A percentile compares a stretch with the other conserved stretches of the same genome.
Evolutionary conservation across 2,888 invertebrate species (phyloP).

Genomic region (Coremacera marginata): DNA sequence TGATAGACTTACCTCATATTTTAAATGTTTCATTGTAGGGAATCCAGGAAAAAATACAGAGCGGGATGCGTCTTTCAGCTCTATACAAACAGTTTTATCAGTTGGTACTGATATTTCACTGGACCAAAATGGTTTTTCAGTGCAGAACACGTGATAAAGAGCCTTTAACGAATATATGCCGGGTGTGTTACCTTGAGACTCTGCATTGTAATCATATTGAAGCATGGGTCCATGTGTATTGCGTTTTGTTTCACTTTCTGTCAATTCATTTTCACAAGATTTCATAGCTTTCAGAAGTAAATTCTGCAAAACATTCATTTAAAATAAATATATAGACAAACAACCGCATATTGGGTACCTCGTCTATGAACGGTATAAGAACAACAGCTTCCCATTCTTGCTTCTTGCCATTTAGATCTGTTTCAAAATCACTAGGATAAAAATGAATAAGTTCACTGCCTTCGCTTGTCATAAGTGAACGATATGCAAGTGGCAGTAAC

Average conservation of each 20-base stretch:
- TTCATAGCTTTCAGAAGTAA: constrained; percentile 83
- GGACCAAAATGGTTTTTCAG: constrained; percentile 57
- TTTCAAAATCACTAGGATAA: constrained; percentile 91
- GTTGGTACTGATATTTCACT: constrained; percentile 54
- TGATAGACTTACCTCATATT: constrained; percentile 75
- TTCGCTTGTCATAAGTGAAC: constrained; percentile 82
- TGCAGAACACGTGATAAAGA: constrained; percentile 65
- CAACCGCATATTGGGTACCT: constrained; percentile 69
- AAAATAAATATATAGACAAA: constrained; percentile 1
- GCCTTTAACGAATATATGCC: constrained; percentile 75
- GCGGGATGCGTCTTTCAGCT: constrained; percentile 55
- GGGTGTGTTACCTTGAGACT: constrained; percentile 72
- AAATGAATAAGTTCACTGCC: constrained; percentile 86
- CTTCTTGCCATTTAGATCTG: constrained; percentile 95
- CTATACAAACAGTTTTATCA: constrained; percentile 54
- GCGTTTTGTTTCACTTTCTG: constrained; percentile 78
- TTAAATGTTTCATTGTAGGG: constrained; percentile 88
- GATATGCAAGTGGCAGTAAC: constrained; percentile 83
- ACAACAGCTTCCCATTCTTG: constrained; percentile 98
- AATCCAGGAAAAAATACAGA: constrained; percentile 84
- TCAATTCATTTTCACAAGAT: constrained; percentile 76
- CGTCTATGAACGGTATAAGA: constrained; percentile 92
- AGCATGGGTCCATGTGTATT: constrained; percentile 92
- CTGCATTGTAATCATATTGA: constrained; percentile 77
- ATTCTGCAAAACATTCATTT: constrained; percentile 67